phyloP scores from a whole-genome alignment of 2,797 vertebrate genomes.

The Eulemur rubriventer region DNA sequence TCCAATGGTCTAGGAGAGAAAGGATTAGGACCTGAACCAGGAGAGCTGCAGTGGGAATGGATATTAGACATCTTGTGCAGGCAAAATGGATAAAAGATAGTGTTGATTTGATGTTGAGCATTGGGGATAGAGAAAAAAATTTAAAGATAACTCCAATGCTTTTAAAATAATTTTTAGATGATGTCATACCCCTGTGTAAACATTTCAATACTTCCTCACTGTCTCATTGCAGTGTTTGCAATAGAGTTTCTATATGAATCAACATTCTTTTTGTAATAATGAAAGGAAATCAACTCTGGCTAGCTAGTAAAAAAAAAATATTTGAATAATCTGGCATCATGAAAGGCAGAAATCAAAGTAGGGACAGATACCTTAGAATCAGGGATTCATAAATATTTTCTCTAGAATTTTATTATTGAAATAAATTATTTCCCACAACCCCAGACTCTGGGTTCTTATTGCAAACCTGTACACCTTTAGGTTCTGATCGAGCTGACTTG shows the following conservation, averaged over 20 bases:
- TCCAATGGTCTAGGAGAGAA: not conserved
- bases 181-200: not conserved
- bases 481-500: not conserved
- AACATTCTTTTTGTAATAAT: not conserved
- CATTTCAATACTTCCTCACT: not conserved
- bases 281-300: not conserved
- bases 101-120: not conserved
- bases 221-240: not conserved
- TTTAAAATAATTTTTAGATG: constrained; percentile 43
- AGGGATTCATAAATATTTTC: not conserved
- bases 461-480: not conserved
- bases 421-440: not conserved
- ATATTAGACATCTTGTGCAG: not conserved
- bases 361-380: not conserved
- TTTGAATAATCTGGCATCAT: not conserved
- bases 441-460: not conserved
- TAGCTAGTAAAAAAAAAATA: not conserved
- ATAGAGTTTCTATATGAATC: not conserved
- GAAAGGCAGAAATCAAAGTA: not conserved
- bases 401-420: constrained; percentile 3
- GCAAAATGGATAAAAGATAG: not conserved
- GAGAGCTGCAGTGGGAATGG: not conserved
- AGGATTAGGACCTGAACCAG: not conserved
- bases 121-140: not conserved
- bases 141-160: not conserved